Percentiles rank a stretch among this genome's conserved stretches.
Conservation (phyloP, 1,140 invertebrate species). For the Cyphomyrmex costatus region DNA sequence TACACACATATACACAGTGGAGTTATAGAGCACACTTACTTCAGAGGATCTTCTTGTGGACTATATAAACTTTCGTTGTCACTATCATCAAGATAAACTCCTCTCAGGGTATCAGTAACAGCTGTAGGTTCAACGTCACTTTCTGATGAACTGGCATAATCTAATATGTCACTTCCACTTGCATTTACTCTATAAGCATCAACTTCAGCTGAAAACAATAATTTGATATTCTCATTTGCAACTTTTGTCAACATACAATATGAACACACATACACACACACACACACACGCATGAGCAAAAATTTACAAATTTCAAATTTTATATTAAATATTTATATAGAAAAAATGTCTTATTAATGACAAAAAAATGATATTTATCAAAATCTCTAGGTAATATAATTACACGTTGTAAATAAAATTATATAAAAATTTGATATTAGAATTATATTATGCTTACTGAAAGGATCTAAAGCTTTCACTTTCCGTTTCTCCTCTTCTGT, state of each 20-base stretch:
- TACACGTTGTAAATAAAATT: background rate
- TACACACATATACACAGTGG: background rate
- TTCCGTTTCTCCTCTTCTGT: conserved; percentile 78
- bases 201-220: conserved; percentile 86
- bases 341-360: background rate
- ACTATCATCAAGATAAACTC: conserved; percentile 90
- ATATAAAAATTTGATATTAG: conserved; percentile 14
- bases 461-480: conserved; percentile 86
- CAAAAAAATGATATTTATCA: background rate
- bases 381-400: background rate
- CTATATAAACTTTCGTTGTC: conserved; percentile 93
- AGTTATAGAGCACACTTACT: conserved; percentile 87
- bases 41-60: conserved; percentile 92
- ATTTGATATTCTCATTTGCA: conserved; percentile 22
- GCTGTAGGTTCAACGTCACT: conserved; percentile 90
- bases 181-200: conserved; percentile 88
- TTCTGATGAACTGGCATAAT: conserved; percentile 92
- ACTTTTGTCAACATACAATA: background rate
- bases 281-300: too few species aligned
- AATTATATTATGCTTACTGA: conserved; percentile 85
- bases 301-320: background rate
- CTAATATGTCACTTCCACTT: conserved; percentile 88
- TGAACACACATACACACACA: too few species aligned
- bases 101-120: conserved; percentile 89
- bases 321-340: background rate